Base-by-base conservation (phyloP, 2,888 invertebrate genomes). In the Scaptodrosophila latifasciaeformis region DNA sequence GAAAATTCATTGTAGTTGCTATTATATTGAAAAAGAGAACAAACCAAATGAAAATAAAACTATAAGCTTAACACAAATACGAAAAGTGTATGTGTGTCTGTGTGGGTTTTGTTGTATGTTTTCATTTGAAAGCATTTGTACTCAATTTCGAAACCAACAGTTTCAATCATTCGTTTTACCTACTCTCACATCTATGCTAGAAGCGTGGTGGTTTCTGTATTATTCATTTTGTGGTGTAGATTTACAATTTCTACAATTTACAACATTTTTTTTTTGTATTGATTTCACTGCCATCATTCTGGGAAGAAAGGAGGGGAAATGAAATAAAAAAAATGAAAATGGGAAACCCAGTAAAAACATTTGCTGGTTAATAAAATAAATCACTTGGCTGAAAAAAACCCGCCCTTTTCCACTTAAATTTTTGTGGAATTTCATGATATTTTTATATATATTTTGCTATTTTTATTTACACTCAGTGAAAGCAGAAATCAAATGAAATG, bases 191-290 rank as follows among this genome's bases (percentile, higher is more conserved):
- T n/a, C n/a, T n/a, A n/a, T n/a, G n/a, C n/a, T n/a, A n/a, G n/a
- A n/a, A n/a, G n/a, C n/a, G n/a, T n/a, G 24, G 24, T 24, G 24
- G 24, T 47, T 45, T 56, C 54, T 71, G 65, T 66, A 67, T 71
- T 76, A 78, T 78, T 75, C 64, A 75, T 71, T 69, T 70, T 66
- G 54, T 67, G 67, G 62, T 56, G 49, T 63, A 63, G 79, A 78
- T 78, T 72, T 79, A 76, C 72, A 75, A 76, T 76, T 68, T 77
- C 58, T 45, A 54, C 51, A 48, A 60, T 53, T 39, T 54, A 42
- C 52, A 57, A 51, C 35, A 30, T 29, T 39, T 29, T 35, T 56
- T 12, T 18, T n/a, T 21, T 44, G 7, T 34, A 15, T 44, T 43
- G 34, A 49, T 49, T 44, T 40, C 37, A 17, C 10, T 30, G 31